These are phyloP conservation scores for Thryonomys swinderianus DNA, from an alignment of 2,113 vertebrate genomes.

Conservation along the genomic window DNA sequence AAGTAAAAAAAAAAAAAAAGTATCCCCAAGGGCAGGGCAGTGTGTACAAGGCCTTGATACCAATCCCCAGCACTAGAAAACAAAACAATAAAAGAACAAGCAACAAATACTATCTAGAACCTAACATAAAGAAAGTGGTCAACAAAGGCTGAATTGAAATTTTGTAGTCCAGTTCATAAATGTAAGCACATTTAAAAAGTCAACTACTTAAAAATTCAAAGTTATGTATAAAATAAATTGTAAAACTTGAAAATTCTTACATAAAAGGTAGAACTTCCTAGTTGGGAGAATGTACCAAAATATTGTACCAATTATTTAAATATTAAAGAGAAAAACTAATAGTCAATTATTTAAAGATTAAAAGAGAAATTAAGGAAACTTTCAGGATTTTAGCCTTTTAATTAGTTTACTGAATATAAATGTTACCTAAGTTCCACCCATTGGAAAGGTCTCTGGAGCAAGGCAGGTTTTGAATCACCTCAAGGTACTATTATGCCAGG, in stretches of 20 bases:
- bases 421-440: background rate
- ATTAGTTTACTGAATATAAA: background rate
- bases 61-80: background rate
- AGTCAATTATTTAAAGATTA: background rate
- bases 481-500: background rate
- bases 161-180: background rate
- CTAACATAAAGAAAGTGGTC: background rate
- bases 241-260: conserved; percentile 47
- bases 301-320: conserved; percentile 13
- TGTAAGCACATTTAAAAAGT: background rate
- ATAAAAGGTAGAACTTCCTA: background rate
- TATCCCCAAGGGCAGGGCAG: background rate
- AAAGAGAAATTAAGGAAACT: background rate
- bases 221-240: background rate
- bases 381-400: background rate
- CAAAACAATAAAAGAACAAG: background rate
- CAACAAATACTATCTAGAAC: background rate
- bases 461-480: background rate
- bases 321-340: background rate
- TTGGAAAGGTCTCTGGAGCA: background rate
- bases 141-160: background rate
- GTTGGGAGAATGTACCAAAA: background rate
- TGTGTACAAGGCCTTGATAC: background rate
- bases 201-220: background rate
- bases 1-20: background rate